Percentiles rank a stretch among this genome's conserved stretches.
phyloP scores from a whole-genome alignment of 2,888 invertebrate species.

The Koerneria pararmatus region DNA sequence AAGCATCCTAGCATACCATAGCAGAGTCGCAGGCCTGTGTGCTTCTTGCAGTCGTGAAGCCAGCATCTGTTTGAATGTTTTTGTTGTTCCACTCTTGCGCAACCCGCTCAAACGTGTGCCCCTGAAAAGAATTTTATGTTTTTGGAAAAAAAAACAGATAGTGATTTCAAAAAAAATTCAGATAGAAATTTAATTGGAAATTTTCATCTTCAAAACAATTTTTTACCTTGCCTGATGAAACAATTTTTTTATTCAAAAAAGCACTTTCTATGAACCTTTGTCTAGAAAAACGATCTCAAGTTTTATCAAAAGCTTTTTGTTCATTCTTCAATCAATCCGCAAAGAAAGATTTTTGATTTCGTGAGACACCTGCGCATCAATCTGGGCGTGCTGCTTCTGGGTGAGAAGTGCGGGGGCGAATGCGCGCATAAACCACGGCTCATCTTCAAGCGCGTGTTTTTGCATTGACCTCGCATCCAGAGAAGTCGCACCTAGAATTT shows the following conservation, averaged over 20 bases:
- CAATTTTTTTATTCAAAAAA: not conserved
- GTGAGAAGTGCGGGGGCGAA: conserved; percentile 45
- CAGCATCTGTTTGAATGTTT: conserved; percentile 27
- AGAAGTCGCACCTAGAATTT: no score
- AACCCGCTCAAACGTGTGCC: conserved; percentile 47
- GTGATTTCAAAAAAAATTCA: conserved; percentile 20
- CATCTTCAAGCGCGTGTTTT: conserved; percentile 35
- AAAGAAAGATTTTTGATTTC: no score
- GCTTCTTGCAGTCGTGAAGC: not conserved
- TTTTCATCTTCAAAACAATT: not conserved
- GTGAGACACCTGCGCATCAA: conserved; percentile 41
- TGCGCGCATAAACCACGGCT: conserved; percentile 45
- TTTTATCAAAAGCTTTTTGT: not conserved
- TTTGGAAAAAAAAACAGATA: no score
- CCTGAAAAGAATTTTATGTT: conserved; percentile 26
- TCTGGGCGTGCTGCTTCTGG: conserved; percentile 41
- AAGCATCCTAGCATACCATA: no score
- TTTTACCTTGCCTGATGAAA: not conserved
- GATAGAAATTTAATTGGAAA: conserved; percentile 8
- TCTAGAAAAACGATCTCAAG: not conserved
- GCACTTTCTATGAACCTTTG: not conserved
- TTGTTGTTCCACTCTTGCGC: conserved; percentile 45
- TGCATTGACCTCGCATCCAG: no score
- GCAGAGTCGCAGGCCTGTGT: conserved; percentile 18
- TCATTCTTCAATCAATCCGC: not conserved